Conservation (phyloP, 37 sponge, comb jelly and placozoan genomes). For the Ephydatia muelleri region DNA sequence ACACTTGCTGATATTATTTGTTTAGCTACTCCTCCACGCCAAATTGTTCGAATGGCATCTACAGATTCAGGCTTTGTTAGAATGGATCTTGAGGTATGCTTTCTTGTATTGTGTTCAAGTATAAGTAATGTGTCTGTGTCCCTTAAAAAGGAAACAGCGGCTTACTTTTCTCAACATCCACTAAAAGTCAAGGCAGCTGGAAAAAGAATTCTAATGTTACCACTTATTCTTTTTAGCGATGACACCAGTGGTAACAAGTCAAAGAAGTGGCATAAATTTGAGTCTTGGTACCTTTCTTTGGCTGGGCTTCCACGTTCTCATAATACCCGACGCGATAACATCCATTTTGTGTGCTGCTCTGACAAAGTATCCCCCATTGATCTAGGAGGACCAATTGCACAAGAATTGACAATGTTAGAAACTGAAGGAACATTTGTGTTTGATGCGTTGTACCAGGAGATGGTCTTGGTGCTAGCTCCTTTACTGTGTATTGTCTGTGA, state of each 20-base stretch:
- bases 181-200: too few relatives aligned
- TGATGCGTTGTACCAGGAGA: too few relatives aligned
- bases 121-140: too few relatives aligned
- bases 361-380: slow-evolving; percentile 19
- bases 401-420: slow-evolving; percentile 17
- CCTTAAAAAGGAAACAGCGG: too few relatives aligned
- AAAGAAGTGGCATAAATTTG: slow-evolving; percentile 66
- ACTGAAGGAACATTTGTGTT: too few relatives aligned
- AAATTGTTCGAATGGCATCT: too few relatives aligned
- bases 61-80: too few relatives aligned
- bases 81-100: too few relatives aligned
- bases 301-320: slow-evolving; percentile 34
- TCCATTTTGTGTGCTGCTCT: slow-evolving; percentile 46
- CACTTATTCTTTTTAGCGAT: slow-evolving; percentile 44
- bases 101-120: too few relatives aligned
- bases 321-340: slow-evolving; percentile 29
- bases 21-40: too few relatives aligned
- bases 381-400: slow-evolving; percentile 21
- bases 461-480: slow-evolving; percentile 30
- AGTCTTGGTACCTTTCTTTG: slow-evolving; percentile 43
- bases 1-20: too few relatives aligned
- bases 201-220: slow-evolving; percentile 2
- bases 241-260: slow-evolving; percentile 60
- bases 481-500: slow-evolving; percentile 25
- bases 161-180: too few relatives aligned